phyloP scores from a whole-genome alignment of 2,113 vertebrate genomes.

The Typhlomys cinereus region DNA sequence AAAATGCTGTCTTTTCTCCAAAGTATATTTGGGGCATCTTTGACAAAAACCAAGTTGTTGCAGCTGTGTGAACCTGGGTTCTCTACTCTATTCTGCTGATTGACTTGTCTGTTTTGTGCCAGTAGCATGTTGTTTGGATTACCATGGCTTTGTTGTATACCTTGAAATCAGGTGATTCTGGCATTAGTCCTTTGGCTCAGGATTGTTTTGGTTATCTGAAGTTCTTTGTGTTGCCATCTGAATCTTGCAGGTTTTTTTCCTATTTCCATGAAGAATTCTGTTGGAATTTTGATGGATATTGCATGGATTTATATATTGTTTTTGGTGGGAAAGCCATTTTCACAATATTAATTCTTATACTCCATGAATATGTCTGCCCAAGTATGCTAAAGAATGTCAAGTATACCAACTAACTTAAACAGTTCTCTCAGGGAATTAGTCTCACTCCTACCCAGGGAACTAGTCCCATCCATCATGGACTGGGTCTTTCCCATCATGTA shows the following conservation, averaged over 20 bases:
- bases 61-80: background rate
- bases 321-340: background rate
- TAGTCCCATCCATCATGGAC: no score
- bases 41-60: background rate
- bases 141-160: background rate
- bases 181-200: background rate
- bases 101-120: background rate
- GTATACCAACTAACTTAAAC: no score
- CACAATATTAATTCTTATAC: background rate
- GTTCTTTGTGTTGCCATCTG: background rate
- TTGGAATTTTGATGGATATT: no score
- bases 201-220: background rate
- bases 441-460: no score
- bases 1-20: background rate
- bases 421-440: no score
- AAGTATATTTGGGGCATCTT: no score
- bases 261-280: background rate
- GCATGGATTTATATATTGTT: background rate
- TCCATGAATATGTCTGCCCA: background rate
- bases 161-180: background rate
- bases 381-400: no score
- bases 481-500: no score
- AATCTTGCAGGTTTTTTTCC: background rate
- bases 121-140: background rate
- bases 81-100: background rate